phyloP scores from a whole-genome alignment of 2,797 vertebrate species.

The Sebastes diploproa region DNA sequence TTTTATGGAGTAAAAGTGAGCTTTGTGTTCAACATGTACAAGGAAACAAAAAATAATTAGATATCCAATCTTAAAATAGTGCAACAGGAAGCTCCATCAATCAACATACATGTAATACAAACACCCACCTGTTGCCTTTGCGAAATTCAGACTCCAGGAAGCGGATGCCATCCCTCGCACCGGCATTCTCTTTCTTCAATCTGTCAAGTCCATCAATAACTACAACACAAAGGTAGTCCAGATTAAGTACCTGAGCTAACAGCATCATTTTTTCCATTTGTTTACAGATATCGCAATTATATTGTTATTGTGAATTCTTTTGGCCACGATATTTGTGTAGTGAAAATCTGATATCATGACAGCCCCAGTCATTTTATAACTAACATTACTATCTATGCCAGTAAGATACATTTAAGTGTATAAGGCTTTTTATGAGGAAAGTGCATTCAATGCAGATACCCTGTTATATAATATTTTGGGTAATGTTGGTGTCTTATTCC shows the following conservation, averaged over 20 bases:
- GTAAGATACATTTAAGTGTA: background rate
- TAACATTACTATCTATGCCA: background rate
- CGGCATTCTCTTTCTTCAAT: constrained; percentile 93
- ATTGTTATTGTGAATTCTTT: no score
- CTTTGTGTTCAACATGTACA: background rate
- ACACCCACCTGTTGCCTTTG: constrained; percentile 92
- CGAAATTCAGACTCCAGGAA: constrained; percentile 96
- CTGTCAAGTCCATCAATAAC: constrained; percentile 96
- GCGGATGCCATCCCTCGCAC: constrained; percentile 93
- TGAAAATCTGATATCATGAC: no score
- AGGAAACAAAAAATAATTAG: background rate
- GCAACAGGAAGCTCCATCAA: background rate
- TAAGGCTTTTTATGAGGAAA: background rate
- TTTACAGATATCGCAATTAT: no score
- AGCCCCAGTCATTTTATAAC: background rate
- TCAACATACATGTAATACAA: background rate
- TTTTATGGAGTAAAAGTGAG: background rate
- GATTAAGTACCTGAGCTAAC: background rate
- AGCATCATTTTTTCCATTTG: no score
- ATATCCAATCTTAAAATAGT: rapidly evolving
- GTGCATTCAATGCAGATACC: background rate
- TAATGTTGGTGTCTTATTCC: background rate
- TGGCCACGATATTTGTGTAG: no score
- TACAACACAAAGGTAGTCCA: constrained; percentile 52
- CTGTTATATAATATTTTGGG: background rate